Conservation (phyloP, 2,888 invertebrate species). For the Cryptosula pallasiana region DNA sequence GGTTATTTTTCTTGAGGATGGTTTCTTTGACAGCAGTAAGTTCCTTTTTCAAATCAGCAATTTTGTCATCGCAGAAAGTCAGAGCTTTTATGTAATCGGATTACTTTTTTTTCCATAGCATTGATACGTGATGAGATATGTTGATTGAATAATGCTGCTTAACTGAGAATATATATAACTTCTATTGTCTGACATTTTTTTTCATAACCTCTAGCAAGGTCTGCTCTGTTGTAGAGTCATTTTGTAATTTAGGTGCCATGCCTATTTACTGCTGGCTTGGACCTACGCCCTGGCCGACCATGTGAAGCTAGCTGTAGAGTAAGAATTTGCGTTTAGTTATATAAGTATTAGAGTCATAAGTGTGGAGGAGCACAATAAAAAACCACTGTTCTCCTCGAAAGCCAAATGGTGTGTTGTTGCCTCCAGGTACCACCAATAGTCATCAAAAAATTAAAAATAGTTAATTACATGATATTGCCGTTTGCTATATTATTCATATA, state of each 20-base stretch:
- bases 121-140: background rate
- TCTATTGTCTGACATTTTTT: background rate
- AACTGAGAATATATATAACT: background rate
- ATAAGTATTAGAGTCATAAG: no score
- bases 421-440: no score
- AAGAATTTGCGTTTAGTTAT: no score
- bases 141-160: background rate
- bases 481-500: no score
- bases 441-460: no score
- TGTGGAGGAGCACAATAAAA: no score
- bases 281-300: background rate
- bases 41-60: background rate
- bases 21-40: background rate
- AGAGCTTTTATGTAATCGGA: background rate
- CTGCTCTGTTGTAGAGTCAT: background rate
- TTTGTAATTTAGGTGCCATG: background rate
- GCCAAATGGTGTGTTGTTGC: no score
- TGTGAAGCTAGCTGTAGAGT: no score
- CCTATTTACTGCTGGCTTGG: background rate
- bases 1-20: background rate
- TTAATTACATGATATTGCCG: no score
- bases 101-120: background rate
- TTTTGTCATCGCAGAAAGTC: background rate
- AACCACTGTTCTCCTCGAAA: no score
- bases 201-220: background rate